Evolutionary conservation across 2,797 vertebrate genomes (phyloP).

Genomic region (Gymnodraco acuticeps): DNA sequence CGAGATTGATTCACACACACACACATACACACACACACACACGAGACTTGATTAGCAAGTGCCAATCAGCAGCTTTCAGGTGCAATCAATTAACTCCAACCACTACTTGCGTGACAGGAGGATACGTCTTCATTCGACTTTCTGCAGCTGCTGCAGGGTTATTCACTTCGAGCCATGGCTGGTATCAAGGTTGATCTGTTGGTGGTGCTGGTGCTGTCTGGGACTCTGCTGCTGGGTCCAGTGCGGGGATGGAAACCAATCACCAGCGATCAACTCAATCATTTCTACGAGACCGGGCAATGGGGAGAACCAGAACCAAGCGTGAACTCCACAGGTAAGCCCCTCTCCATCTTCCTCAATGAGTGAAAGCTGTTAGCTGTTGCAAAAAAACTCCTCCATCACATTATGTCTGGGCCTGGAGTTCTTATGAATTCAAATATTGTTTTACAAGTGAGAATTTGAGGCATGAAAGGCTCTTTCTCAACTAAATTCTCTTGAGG

Average conservation of each 20-base stretch:
- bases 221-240: slow-evolving; percentile 37
- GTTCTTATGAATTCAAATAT: too few relatives aligned
- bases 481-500: too few relatives aligned
- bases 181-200: slow-evolving; percentile 33
- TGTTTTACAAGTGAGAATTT: too few relatives aligned
- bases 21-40: too few relatives aligned
- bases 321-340: background rate
- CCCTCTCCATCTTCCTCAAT: accelerated
- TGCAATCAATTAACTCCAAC: slow-evolving; percentile 37
- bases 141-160: background rate
- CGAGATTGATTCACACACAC: background rate
- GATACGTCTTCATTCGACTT: accelerated
- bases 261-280: background rate
- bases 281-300: background rate
- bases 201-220: slow-evolving; percentile 20
- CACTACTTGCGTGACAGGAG: background rate
- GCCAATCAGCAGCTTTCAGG: slow-evolving; percentile 32
- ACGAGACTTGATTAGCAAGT: background rate
- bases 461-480: too few relatives aligned
- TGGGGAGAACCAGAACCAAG: background rate
- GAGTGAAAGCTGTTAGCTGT: background rate
- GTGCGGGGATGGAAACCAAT: slow-evolving; percentile 37
- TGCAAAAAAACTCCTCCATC: background rate
- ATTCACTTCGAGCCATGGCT: slow-evolving; percentile 60
- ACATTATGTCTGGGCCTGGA: background rate